Conservation (phyloP, 2,797 vertebrate species). For the Hafferia zeledoni region DNA sequence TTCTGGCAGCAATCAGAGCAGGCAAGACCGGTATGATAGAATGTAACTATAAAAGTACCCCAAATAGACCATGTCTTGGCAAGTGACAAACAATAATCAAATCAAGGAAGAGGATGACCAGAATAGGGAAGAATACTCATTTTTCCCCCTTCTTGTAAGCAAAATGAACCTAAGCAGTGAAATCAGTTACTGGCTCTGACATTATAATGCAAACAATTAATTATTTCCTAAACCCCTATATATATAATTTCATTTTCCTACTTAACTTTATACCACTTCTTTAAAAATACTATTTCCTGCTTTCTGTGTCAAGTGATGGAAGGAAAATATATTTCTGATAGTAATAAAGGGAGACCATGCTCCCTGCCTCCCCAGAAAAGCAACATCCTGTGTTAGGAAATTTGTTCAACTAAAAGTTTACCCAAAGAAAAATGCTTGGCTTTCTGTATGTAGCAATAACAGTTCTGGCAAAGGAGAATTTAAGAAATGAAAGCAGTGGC, state of each 20-base stretch:
- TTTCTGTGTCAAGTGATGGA: background rate
- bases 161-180: background rate
- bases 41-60: background rate
- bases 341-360: background rate
- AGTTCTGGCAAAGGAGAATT: background rate
- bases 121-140: background rate
- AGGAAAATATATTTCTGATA: background rate
- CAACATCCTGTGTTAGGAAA: background rate
- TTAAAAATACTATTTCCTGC: background rate
- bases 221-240: background rate
- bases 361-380: background rate
- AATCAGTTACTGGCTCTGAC: background rate
- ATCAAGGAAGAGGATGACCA: background rate
- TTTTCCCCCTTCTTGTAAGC: background rate
- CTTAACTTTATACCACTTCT: background rate
- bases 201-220: background rate
- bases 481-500: background rate
- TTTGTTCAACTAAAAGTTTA: background rate
- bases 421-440: background rate
- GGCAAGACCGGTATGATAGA: background rate
- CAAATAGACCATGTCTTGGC: background rate
- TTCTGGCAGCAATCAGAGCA: conserved; percentile 9
- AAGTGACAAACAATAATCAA: background rate
- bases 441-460: background rate
- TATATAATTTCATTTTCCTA: background rate